A percentile compares a stretch with the other conserved stretches of the same genome.
These are phyloP conservation scores for Amiota minor DNA, from an alignment of 2,888 invertebrate species.

Conservation along the genomic window DNA sequence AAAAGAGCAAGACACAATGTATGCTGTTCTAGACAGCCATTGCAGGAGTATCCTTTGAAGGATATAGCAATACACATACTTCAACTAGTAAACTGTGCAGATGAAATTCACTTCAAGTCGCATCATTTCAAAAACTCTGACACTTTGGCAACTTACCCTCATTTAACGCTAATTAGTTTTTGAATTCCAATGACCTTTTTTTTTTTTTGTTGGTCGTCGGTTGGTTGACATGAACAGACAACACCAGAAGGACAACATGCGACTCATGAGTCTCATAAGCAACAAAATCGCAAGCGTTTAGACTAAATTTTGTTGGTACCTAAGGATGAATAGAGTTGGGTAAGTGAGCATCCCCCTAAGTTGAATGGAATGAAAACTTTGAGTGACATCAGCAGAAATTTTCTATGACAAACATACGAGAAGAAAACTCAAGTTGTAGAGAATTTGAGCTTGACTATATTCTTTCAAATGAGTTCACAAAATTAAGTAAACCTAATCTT, in stretches of 20 bases:
- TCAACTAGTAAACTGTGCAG: slow-evolving; percentile 31
- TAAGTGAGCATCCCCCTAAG: no score
- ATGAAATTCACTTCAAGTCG: slow-evolving; percentile 35
- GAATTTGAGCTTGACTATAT: no score
- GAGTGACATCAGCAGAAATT: slow-evolving; percentile 12
- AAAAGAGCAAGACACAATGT: no score
- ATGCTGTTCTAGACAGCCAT: no score
- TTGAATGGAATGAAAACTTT: background rate
- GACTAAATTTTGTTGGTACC: slow-evolving; percentile 14
- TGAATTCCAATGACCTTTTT: slow-evolving; percentile 48
- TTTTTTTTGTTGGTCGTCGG: background rate
- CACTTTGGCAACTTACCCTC: slow-evolving; percentile 44
- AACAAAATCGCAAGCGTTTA: background rate
- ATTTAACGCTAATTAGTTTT: slow-evolving; percentile 58
- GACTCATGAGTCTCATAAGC: background rate
- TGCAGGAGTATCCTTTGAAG: no score
- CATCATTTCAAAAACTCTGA: slow-evolving; percentile 37
- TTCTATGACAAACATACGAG: background rate
- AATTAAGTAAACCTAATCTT: slow-evolving; percentile 45
- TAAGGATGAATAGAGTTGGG: slow-evolving; percentile 6
- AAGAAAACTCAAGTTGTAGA: no score
- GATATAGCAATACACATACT: slow-evolving; percentile 1
- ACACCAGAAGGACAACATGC: no score
- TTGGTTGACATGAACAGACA: background rate
- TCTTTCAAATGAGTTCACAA: no score